Evolutionary conservation across 2,888 invertebrate species (phyloP).

Genomic region (Tolmerus cingulatus): DNA sequence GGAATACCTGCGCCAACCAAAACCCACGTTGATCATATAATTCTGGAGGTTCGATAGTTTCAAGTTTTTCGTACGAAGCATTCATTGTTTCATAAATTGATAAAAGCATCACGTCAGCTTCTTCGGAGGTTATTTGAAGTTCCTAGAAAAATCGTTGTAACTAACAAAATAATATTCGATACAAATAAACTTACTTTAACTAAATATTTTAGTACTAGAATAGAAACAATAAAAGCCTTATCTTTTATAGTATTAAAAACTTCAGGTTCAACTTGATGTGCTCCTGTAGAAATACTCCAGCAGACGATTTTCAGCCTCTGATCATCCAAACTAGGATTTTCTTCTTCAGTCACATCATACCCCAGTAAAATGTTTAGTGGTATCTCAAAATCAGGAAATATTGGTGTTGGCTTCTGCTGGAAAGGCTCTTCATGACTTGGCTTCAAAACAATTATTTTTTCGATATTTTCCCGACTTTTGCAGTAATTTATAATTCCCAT

Average conservation of each 20-base stretch:
- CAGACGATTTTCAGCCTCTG: slow-evolving; percentile 17
- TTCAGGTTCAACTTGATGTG: background rate
- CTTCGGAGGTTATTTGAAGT: slow-evolving; percentile 42
- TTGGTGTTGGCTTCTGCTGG: slow-evolving; percentile 20
- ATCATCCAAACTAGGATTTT: background rate
- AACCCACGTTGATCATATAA: slow-evolving; percentile 26
- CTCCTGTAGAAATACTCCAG: slow-evolving; percentile 36
- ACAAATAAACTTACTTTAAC: slow-evolving; percentile 42
- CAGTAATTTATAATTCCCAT: slow-evolving; percentile 40
- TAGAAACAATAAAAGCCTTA: slow-evolving; percentile 30
- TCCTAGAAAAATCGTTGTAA: no score
- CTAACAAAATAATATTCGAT: no score
- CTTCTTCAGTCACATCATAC: background rate
- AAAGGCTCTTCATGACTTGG: slow-evolving; percentile 44
- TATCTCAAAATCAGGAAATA: slow-evolving; percentile 36
- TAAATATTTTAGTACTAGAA: slow-evolving; percentile 36
- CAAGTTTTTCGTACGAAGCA: slow-evolving; percentile 3
- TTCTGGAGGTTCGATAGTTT: slow-evolving; percentile 17
- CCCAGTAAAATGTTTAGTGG: slow-evolving; percentile 34
- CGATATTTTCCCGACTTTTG: background rate
- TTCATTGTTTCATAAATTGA: slow-evolving; percentile 32
- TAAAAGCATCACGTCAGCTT: slow-evolving; percentile 46
- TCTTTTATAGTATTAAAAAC: background rate
- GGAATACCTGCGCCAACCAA: slow-evolving; percentile 43
- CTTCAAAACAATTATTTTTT: slow-evolving; percentile 38